A percentile compares a stretch with the other conserved stretches of the same genome.
Conservation (phyloP, 2,888 invertebrate species). For the Scaptomyza polygonia region DNA sequence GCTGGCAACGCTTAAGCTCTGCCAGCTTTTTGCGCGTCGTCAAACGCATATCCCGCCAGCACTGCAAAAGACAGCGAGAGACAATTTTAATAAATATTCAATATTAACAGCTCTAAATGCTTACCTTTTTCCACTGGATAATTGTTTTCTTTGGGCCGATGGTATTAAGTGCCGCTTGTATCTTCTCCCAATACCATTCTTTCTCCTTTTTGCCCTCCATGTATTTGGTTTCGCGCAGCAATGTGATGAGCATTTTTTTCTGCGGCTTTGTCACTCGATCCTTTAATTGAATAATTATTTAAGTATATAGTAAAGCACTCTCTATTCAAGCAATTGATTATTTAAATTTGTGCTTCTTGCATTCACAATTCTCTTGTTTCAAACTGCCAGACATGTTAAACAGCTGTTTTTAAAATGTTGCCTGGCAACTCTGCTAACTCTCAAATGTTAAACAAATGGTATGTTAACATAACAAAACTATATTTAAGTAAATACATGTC, state of each 20-base stretch:
- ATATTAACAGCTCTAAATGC: neutral
- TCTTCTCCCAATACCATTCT: constrained; percentile 84
- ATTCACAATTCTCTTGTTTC: neutral
- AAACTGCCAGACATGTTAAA: neutral
- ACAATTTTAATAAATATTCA: accelerated
- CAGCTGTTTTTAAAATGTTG: constrained; percentile 15
- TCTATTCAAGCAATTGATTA: neutral
- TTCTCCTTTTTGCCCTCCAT: constrained; percentile 84
- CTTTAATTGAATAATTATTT: constrained; percentile 77
- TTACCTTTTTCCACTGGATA: constrained; percentile 83
- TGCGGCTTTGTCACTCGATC: constrained; percentile 84
- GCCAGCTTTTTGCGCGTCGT: constrained; percentile 83
- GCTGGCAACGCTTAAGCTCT: constrained; percentile 82
- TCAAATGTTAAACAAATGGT: neutral
- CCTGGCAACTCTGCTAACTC: constrained; percentile 17
- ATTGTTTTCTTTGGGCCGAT: constrained; percentile 83
- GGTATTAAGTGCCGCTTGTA: constrained; percentile 82
- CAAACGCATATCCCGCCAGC: constrained; percentile 84
- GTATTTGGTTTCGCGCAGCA: constrained; percentile 83
- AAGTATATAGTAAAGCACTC: neutral
- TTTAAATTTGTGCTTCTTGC: neutral
- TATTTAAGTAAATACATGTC: constrained; percentile 2
- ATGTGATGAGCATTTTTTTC: constrained; percentile 83
- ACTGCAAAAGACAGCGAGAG: constrained; percentile 52
- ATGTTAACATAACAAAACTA: neutral